Percentiles rank a stretch among this genome's conserved stretches.
phyloP scores from a whole-genome alignment of 2,888 invertebrate genomes.

The Flexamia atlantica region DNA sequence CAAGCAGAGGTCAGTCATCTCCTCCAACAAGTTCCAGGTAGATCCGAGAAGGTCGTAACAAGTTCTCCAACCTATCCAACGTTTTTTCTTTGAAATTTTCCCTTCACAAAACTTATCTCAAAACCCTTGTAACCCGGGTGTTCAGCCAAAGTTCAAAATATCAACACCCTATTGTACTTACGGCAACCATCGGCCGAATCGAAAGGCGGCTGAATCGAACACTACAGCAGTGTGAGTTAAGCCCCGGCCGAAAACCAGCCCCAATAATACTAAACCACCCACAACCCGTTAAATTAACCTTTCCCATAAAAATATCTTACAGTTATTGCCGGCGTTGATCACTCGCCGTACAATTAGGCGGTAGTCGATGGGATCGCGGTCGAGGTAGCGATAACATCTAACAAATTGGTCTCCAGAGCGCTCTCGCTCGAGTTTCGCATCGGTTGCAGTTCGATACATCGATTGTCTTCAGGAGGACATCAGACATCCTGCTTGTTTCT shows the following conservation, averaged over 20 bases:
- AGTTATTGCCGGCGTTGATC: constrained; percentile 44
- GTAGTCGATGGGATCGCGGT: not conserved
- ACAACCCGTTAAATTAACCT: not conserved
- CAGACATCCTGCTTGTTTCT: too few relatives aligned
- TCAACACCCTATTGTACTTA: too few relatives aligned
- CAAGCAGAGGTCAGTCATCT: too few relatives aligned
- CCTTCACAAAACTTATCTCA: too few relatives aligned
- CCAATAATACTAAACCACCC: constrained; percentile 30
- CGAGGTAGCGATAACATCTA: constrained; percentile 2
- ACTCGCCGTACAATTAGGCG: constrained; percentile 38
- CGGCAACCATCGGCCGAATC: too few relatives aligned
- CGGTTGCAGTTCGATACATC: not conserved
- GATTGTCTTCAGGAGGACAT: not conserved
- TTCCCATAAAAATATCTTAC: constrained; percentile 25
- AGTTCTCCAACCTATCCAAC: too few relatives aligned
- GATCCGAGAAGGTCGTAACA: too few relatives aligned
- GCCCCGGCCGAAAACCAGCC: not conserved
- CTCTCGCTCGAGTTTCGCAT: constrained; percentile 2
- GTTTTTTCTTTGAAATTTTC: too few relatives aligned
- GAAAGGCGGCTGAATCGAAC: too few relatives aligned
- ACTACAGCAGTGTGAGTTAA: constrained; percentile 12
- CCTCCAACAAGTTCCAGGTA: too few relatives aligned
- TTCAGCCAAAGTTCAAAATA: too few relatives aligned
- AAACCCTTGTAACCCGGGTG: too few relatives aligned
- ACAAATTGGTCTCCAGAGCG: constrained; percentile 2